Evolutionary conservation across 2,113 vertebrate genomes (phyloP).

Genomic region (Heliornis fulica): DNA sequence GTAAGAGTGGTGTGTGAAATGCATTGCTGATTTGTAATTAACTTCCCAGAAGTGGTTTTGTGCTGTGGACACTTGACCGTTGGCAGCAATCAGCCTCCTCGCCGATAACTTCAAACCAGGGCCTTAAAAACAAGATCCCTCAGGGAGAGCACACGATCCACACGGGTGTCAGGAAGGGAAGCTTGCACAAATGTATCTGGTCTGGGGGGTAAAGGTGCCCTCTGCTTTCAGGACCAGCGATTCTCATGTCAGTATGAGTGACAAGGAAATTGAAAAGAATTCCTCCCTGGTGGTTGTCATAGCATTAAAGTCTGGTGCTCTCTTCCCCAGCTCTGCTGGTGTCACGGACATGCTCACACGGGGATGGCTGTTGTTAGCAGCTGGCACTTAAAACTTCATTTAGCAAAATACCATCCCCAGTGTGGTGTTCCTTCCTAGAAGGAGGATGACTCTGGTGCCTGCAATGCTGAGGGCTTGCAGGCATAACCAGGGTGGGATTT

Average conservation of each 20-base stretch:
- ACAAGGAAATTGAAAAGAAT: constrained; percentile 35
- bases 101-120: not conserved
- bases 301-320: not conserved
- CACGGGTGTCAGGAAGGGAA: not conserved
- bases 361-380: not conserved
- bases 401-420: not conserved
- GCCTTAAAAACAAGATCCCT: not conserved
- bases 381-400: not conserved
- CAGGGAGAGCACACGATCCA: not conserved
- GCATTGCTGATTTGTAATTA: not conserved
- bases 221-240: not conserved
- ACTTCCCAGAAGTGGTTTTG: not conserved
- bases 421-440: not conserved
- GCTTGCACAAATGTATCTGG: not conserved
- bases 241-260: not conserved
- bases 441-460: not conserved
- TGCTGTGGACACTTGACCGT: not conserved
- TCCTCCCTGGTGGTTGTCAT: not conserved
- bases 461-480: not conserved
- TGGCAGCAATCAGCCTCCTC: not conserved
- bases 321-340: not conserved
- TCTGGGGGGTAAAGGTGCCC: not conserved
- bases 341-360: not conserved
- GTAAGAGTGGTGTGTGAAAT: not conserved
- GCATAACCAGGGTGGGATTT: not conserved